Base-by-base conservation (phyloP, 2,888 invertebrate species). In the Latheticus oryzae region DNA sequence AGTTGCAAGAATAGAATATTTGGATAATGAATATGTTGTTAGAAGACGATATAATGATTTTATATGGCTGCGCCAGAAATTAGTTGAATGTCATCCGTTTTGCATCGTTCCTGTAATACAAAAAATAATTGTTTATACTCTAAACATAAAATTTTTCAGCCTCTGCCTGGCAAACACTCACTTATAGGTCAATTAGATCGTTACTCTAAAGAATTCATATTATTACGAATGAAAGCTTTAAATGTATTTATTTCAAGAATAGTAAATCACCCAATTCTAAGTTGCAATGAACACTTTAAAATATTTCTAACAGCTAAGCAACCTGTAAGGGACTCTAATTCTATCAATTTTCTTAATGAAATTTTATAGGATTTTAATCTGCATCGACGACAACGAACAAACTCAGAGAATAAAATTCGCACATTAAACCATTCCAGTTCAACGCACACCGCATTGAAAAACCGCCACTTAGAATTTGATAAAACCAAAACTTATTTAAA, bases 21-120 rank as follows among this genome's bases (percentile, higher is more conserved):
- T 83, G 11, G 83, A 84, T 64, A 82, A 80, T 55, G 87, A 88
- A 66, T 87, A 85, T 67, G 73, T 85, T 42, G 88, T 88, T 4
- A 78, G 87, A 35, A 79, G 88, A 58, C 80, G 89, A 48, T 89
- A 89, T 74, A 89, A 87, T 78, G 89, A 89, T 74, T 89, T 89
- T 70, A 79, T 86, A 45, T 89, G 88, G 88, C 73, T 89, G 23
- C 76, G 87, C 57, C 85, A 86, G 62, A 84, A 84, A 67, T 76
- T 88, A 50, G 81, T 86, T 28, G 86, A 86, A 64, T 79, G 78
- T n/a, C 85, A 87, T 75, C 85, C 86, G 2, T 85, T 86, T 53
- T 86, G 85, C 68, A 82, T 89, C 57, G 82, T 88, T 60, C 88
- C 89, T 35, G 88, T 88, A 79, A 81, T 82, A 76, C 5, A n/a